phyloP scores from a whole-genome alignment of 2,797 vertebrate genomes.

The Peromyscus aztecus region DNA sequence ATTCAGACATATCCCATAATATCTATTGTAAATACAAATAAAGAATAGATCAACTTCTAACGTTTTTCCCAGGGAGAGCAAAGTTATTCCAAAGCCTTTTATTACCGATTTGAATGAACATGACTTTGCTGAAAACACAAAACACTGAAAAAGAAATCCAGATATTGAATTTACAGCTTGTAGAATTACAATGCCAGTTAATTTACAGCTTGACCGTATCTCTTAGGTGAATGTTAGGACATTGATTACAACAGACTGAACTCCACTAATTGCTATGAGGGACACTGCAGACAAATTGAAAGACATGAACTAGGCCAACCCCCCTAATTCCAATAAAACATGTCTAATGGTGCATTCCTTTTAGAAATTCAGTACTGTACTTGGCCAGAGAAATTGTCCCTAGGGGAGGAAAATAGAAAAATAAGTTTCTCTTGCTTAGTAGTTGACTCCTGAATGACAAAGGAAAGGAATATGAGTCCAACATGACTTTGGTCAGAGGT shows the following conservation, averaged over 20 bases:
- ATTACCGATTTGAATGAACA: neutral
- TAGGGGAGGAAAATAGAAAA: neutral
- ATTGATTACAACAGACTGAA: neutral
- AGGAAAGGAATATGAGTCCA: neutral
- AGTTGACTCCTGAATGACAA: neutral
- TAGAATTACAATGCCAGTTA: constrained; percentile 17
- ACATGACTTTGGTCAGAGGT: neutral
- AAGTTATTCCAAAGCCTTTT: neutral
- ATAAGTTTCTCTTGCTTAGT: neutral
- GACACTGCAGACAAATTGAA: constrained; percentile 21
- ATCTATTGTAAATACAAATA: neutral
- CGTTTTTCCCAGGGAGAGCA: neutral
- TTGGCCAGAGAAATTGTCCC: neutral
- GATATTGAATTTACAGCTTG: constrained; percentile 2
- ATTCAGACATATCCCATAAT: neutral
- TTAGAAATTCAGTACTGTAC: constrained; percentile 26
- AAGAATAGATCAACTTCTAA: neutral
- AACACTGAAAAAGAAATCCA: neutral
- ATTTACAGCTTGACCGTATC: constrained; percentile 7
- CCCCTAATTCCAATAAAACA: constrained; percentile 25
- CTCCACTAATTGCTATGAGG: constrained; percentile 36
- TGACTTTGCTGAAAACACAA: neutral
- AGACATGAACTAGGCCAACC: neutral
- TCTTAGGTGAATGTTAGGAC: constrained; percentile 18
- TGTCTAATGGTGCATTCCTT: neutral